These are phyloP conservation scores for Lophius americanus DNA, from an alignment of 2,797 vertebrate genomes.

Conservation along the genomic window DNA sequence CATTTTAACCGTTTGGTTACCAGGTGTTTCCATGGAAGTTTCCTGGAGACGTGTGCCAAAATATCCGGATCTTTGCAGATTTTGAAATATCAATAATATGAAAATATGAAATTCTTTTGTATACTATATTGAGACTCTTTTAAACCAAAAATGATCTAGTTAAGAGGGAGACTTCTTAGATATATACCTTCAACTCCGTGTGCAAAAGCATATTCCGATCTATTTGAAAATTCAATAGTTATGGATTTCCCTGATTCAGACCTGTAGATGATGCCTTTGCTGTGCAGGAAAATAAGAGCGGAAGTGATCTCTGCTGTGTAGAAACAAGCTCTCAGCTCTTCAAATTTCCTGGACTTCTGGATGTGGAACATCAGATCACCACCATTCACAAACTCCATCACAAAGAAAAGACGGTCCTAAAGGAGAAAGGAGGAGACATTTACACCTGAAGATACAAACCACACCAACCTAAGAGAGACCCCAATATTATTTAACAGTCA, in stretches of 20 bases:
- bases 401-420: conserved; percentile 93
- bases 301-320: conserved; percentile 97
- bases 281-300: conserved; percentile 96
- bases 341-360: conserved; percentile 97
- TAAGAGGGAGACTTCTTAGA: too few relatives aligned
- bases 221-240: neutral
- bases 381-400: conserved; percentile 99
- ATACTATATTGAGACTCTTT: too few relatives aligned
- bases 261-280: conserved; percentile 96
- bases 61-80: too few relatives aligned
- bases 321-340: conserved; percentile 92
- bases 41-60: neutral
- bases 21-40: neutral
- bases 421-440: conserved; percentile 25
- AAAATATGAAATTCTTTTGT: too few relatives aligned
- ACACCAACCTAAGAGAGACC: neutral
- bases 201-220: neutral
- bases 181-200: neutral
- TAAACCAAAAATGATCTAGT: too few relatives aligned
- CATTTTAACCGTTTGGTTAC: too few relatives aligned
- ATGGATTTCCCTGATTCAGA: conserved; percentile 62
- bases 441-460: conserved; percentile 25
- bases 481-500: conserved; percentile 27
- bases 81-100: too few relatives aligned
- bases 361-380: conserved; percentile 99